A percentile compares a stretch with the other conserved stretches of the same genome.
Conservation (phyloP, 2,797 vertebrate genomes). For the Paguma larvata region DNA sequence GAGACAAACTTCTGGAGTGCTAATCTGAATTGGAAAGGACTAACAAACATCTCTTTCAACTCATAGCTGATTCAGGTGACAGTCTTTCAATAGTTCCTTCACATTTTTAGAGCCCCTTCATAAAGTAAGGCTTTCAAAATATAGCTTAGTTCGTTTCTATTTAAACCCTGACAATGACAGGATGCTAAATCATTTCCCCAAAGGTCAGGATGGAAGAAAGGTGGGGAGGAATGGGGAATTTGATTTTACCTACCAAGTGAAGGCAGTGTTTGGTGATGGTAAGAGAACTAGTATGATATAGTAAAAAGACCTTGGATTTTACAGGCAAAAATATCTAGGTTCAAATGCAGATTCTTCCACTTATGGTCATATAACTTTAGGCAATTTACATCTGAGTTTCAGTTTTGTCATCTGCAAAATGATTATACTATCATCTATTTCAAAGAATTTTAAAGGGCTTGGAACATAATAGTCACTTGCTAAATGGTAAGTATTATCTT, state of each 20-base stretch:
- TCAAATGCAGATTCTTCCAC: constrained; percentile 17
- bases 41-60: constrained; percentile 42
- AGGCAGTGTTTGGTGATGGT: constrained; percentile 29
- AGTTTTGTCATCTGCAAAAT: constrained; percentile 61
- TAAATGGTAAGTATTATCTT: constrained; percentile 18
- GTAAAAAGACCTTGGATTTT: constrained; percentile 29
- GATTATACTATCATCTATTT: constrained; percentile 5
- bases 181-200: constrained; percentile 27
- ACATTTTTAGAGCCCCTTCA: constrained; percentile 43
- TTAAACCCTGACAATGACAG: constrained; percentile 31
- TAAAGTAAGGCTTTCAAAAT: constrained; percentile 42
- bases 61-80: constrained; percentile 63
- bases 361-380: constrained; percentile 21
- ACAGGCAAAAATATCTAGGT: constrained; percentile 38
- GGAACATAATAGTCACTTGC: constrained; percentile 20
- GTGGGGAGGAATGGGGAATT: not conserved
- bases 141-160: constrained; percentile 12
- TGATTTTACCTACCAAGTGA: constrained; percentile 2
- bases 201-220: constrained; percentile 17
- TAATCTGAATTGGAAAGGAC: constrained; percentile 61
- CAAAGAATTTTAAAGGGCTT: constrained; percentile 58
- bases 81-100: constrained; percentile 58
- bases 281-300: not conserved
- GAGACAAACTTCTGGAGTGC: constrained; percentile 63
- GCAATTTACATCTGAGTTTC: constrained; percentile 55